These are phyloP conservation scores for Eupeodes luniger DNA, from an alignment of 2,888 invertebrate species.

Conservation along the genomic window DNA sequence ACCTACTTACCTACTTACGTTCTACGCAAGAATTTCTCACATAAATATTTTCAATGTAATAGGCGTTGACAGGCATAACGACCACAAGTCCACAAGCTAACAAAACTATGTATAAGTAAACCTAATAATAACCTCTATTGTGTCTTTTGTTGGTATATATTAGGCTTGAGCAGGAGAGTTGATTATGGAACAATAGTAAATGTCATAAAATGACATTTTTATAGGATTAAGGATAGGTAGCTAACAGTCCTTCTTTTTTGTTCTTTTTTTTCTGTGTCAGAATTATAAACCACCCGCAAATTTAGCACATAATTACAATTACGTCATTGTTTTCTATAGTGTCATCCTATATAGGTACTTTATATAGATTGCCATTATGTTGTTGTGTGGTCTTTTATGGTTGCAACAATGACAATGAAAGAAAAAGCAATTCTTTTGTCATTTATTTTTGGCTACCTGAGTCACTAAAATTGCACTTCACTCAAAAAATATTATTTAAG, in stretches of 20 bases:
- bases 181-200: conserved; percentile 67
- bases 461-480: too few relatives aligned
- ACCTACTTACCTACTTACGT: too few relatives aligned
- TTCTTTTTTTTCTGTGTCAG: background rate
- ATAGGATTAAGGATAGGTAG: conserved; percentile 30
- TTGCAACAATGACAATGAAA: background rate
- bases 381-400: conserved; percentile 62
- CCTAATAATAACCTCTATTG: background rate
- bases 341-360: conserved; percentile 1
- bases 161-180: background rate
- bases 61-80: conserved; percentile 62
- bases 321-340: conserved; percentile 52
- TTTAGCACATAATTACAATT: conserved; percentile 69
- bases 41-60: conserved; percentile 46
- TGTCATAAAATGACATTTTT: conserved; percentile 65
- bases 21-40: background rate
- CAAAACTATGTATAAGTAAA: background rate
- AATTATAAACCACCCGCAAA: conserved; percentile 59
- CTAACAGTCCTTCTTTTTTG: too few relatives aligned
- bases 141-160: background rate
- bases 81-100: conserved; percentile 30
- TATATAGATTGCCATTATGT: conserved; percentile 19
- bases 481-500: too few relatives aligned
- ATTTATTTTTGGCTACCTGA: background rate
- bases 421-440: too few relatives aligned